Conservation (phyloP, 2,888 invertebrate species). For the Serrognathus titanus region DNA sequence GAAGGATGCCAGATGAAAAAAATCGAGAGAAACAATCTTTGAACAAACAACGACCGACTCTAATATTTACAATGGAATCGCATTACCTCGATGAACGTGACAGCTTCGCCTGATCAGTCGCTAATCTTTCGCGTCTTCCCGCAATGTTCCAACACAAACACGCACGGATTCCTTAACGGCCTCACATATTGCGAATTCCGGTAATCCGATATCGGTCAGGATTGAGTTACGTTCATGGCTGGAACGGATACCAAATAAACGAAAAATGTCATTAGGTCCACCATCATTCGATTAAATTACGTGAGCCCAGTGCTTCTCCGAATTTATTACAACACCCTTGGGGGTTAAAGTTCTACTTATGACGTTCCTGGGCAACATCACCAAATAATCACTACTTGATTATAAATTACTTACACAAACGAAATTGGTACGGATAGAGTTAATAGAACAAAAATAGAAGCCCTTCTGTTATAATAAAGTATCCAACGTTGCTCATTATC, state of each 20-base stretch:
- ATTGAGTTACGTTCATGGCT: slow-evolving; percentile 44
- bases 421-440: too few relatives aligned
- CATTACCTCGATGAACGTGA: slow-evolving; percentile 41
- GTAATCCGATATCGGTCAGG: slow-evolving; percentile 45
- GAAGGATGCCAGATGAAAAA: slow-evolving; percentile 17
- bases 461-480: too few relatives aligned
- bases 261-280: slow-evolving; percentile 46
- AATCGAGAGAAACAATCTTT: slow-evolving; percentile 15
- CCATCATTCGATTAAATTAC: slow-evolving; percentile 45
- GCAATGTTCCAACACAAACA: slow-evolving; percentile 28
- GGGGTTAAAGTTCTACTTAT: background rate
- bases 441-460: too few relatives aligned
- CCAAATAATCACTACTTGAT: too few relatives aligned
- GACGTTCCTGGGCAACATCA: too few relatives aligned
- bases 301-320: slow-evolving; percentile 34
- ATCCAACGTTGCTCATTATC: too few relatives aligned
- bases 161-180: slow-evolving; percentile 44
- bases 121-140: slow-evolving; percentile 28
- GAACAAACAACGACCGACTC: slow-evolving; percentile 18
- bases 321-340: slow-evolving; percentile 35
- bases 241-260: slow-evolving; percentile 44
- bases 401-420: too few relatives aligned
- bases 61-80: slow-evolving; percentile 46
- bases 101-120: slow-evolving; percentile 23
- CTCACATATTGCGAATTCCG: slow-evolving; percentile 45